These are phyloP conservation scores for Protobothrops flavoviridis DNA, from an alignment of 2,113 vertebrate species.

Conservation along the genomic window DNA sequence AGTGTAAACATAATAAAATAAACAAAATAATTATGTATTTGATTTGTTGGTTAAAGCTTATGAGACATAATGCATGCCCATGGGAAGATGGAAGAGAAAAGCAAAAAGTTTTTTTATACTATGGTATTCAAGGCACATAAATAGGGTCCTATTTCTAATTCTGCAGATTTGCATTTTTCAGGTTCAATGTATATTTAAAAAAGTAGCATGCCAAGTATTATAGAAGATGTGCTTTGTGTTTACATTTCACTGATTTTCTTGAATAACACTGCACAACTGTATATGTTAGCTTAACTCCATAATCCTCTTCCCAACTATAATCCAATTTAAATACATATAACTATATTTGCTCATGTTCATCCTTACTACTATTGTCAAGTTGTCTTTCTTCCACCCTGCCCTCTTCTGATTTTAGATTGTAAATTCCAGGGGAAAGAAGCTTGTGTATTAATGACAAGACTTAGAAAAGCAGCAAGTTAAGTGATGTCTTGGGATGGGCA, in stretches of 20 bases:
- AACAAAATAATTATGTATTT: background rate
- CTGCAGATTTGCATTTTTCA: background rate
- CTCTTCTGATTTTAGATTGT: background rate
- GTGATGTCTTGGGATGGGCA: background rate
- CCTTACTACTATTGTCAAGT: background rate
- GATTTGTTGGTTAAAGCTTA: background rate
- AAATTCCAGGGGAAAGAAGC: background rate
- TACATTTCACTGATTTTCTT: constrained; percentile 40
- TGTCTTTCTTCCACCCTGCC: background rate
- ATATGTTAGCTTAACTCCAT: background rate
- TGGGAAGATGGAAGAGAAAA: background rate
- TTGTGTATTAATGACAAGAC: background rate
- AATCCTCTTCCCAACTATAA: constrained; percentile 3
- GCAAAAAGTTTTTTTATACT: background rate
- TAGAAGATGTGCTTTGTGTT: constrained; percentile 7
- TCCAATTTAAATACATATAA: background rate
- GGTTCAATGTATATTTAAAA: background rate
- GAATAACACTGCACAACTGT: constrained; percentile 57
- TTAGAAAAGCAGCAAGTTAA: background rate
- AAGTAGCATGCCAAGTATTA: background rate
- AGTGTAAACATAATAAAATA: background rate
- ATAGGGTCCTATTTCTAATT: background rate
- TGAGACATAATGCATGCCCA: background rate
- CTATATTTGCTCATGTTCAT: background rate
- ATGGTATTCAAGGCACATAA: background rate